Conservation (phyloP, 2,888 invertebrate genomes). For the Lymantria dispar region DNA sequence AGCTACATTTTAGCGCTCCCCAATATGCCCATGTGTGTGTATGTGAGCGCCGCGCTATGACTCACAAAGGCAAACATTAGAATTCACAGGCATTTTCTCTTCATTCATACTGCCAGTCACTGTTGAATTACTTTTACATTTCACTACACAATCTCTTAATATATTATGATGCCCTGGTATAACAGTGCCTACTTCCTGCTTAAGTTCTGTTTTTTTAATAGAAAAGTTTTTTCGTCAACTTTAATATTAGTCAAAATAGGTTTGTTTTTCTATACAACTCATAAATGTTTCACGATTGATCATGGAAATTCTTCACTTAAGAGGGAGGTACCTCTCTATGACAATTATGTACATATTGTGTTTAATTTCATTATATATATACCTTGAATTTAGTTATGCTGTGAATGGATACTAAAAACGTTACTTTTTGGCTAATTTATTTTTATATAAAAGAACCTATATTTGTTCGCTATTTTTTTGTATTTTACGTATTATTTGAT, state of each 20-base stretch:
- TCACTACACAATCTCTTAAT: slow-evolving; percentile 1
- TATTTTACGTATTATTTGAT: too few species aligned
- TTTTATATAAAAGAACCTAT: too few species aligned
- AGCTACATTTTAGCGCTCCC: slow-evolving; percentile 31
- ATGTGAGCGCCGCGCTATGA: slow-evolving; percentile 20
- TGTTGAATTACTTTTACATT: slow-evolving; percentile 5
- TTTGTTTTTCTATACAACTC: too few species aligned
- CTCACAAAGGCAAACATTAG: slow-evolving; percentile 22
- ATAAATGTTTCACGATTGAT: too few species aligned
- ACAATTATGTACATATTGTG: too few species aligned
- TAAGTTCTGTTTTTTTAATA: not conserved
- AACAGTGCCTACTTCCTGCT: slow-evolving; percentile 1
- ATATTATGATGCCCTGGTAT: slow-evolving; percentile 12
- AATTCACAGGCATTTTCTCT: slow-evolving; percentile 32
- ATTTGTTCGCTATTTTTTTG: too few species aligned
- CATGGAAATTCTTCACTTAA: too few species aligned
- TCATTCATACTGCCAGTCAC: slow-evolving; percentile 17
- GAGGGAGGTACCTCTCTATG: too few species aligned
- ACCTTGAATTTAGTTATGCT: too few species aligned
- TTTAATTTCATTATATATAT: too few species aligned
- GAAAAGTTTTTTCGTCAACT: not conserved
- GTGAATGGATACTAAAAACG: too few species aligned
- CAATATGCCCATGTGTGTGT: slow-evolving; percentile 16
- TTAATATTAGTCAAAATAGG: not conserved
- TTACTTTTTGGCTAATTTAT: too few species aligned